Base-by-base conservation (phyloP, 2,113 vertebrate genomes). In the Myrmecobius fasciatus region DNA sequence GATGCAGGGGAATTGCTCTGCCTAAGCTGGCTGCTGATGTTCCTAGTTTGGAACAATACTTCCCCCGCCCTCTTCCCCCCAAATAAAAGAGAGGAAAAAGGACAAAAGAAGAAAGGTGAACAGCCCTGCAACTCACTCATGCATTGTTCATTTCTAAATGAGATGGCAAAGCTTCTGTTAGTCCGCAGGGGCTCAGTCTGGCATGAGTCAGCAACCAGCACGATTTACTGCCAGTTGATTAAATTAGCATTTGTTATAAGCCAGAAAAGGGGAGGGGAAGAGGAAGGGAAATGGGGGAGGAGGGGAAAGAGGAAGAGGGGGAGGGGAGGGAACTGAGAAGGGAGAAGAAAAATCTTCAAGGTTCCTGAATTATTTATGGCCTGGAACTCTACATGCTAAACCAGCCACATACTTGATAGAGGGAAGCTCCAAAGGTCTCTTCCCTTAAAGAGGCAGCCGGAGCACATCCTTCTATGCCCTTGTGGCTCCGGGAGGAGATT, bases 241-340 rank as follows among this genome's bases (percentile, higher is more conserved):
- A 99, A 99, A 99, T 99, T 99, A 99, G 98, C 99, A 99, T 99
- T 99, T 98, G 98, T 99, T 99, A 99, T 99, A 99, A 99, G 98
- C 98, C 98, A 98, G 98, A 97, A 97, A 98, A 96, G 91, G 94
- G 96, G 96, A 83, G 95, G 96, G 93, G 94, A 91, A 92, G 52
- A 89, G 67, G 31, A 43, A 54, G 36, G 56, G 88, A 88, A 83
- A 83, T 83, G 96, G 95, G 96, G 94, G 94, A 91, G 92, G 46
- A n/a, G 90, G 31, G 43, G 36, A 54, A 36, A 48, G 88, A 54
- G 52, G 91, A 90, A 75, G 53, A 95, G 51, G 92, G 92, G 47
- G 92, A 54, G 51, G 43, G 95, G 92, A 92, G 92, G 92, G 95
- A 95, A 96, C 92, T 93, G 91, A 97, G 95, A 96, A 97, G 53